Conservation (phyloP, 2,888 invertebrate species). For the Temnothorax unifasciatus region DNA sequence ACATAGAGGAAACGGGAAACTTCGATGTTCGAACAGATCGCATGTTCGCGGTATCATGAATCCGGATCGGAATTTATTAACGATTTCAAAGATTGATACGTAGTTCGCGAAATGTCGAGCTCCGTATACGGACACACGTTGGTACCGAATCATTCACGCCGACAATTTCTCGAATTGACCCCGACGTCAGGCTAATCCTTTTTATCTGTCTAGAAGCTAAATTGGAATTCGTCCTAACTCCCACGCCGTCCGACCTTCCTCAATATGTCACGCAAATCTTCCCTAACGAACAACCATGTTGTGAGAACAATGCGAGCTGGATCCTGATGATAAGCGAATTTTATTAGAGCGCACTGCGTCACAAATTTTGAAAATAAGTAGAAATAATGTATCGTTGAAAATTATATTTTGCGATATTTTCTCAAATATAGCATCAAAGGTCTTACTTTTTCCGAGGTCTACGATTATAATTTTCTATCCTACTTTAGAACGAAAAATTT, state of each 20-base stretch:
- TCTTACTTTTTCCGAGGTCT: background rate
- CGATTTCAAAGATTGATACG: conserved; percentile 63
- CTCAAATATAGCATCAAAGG: background rate
- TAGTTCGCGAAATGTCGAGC: conserved; percentile 19
- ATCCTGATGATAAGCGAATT: background rate
- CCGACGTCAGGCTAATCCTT: conserved; percentile 44
- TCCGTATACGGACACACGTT: conserved; percentile 69
- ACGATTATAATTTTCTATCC: background rate
- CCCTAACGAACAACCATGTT: conserved; percentile 20
- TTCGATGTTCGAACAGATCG: conserved; percentile 9
- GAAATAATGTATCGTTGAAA: background rate
- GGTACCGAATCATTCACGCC: conserved; percentile 71
- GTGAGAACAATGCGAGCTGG: conserved; percentile 17
- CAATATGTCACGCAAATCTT: conserved; percentile 48
- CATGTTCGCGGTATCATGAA: conserved; percentile 38
- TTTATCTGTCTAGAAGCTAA: conserved; percentile 48
- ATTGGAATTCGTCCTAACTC: conserved; percentile 60
- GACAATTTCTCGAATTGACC: conserved; percentile 53
- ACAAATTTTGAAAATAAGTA: background rate
- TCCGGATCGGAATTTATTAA: conserved; percentile 21
- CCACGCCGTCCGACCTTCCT: conserved; percentile 61
- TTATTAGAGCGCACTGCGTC: background rate
- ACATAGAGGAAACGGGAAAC: conserved; percentile 22
- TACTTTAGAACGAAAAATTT: background rate
- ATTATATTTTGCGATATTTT: background rate